Percentiles rank a stretch among this genome's conserved stretches.
These are phyloP conservation scores for Limnephilus marmoratus DNA, from an alignment of 2,888 invertebrate genomes.

Conservation along the genomic window DNA sequence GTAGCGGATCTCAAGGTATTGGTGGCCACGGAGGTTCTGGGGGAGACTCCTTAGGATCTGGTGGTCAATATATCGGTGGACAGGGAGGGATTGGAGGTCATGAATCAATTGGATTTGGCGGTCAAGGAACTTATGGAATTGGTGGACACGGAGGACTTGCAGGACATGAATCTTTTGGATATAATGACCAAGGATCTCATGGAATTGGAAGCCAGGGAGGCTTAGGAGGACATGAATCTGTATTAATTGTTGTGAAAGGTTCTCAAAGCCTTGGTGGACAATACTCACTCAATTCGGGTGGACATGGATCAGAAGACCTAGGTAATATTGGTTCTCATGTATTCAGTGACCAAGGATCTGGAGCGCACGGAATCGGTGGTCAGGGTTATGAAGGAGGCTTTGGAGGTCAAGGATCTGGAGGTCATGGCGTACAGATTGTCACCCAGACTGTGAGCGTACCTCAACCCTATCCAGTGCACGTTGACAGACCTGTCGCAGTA, in stretches of 20 bases:
- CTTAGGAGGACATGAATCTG: background rate
- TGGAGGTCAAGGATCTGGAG: conserved; percentile 23
- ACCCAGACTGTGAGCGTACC: conserved; percentile 76
- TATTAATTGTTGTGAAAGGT: background rate
- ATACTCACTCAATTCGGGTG: background rate
- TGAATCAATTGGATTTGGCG: background rate
- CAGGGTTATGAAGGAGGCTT: background rate
- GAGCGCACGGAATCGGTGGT: background rate
- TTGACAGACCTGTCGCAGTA: conserved; percentile 74
- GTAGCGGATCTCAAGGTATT: background rate
- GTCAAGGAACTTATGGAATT: background rate
- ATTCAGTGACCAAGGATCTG: background rate
- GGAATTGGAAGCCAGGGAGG: background rate
- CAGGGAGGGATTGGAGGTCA: background rate
- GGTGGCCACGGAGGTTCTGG: background rate
- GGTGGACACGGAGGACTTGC: background rate
- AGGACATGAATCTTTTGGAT: background rate
- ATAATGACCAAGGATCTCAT: background rate
- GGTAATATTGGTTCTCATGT: background rate
- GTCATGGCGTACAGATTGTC: conserved; percentile 69
- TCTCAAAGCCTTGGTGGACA: background rate
- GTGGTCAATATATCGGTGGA: background rate
- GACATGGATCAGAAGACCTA: background rate
- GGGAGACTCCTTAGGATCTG: background rate
- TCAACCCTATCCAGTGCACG: conserved; percentile 76